Conservation (phyloP, 2,888 invertebrate species). For the Tachina lurida region DNA sequence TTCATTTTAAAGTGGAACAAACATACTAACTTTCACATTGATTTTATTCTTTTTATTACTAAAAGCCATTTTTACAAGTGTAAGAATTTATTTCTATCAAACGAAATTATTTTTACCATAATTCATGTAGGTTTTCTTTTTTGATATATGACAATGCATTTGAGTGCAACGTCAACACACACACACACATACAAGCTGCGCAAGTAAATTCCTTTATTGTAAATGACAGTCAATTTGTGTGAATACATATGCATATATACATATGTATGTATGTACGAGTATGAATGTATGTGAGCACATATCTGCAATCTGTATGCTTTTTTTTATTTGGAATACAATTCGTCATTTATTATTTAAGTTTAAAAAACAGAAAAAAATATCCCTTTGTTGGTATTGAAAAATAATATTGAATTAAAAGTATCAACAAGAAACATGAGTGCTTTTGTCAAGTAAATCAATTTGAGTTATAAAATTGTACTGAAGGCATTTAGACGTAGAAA, state of each 20-base stretch:
- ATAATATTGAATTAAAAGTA: conserved; percentile 31
- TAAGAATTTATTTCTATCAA: conserved; percentile 20
- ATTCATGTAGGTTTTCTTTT: conserved; percentile 3
- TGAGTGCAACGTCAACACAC: conserved; percentile 15
- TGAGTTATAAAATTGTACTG: background rate
- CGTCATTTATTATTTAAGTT: conserved; percentile 20
- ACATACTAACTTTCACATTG: background rate
- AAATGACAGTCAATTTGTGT: conserved; percentile 31
- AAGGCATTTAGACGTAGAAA: background rate
- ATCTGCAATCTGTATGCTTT: background rate
- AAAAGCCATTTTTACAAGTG: conserved; percentile 9
- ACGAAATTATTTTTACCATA: conserved; percentile 43
- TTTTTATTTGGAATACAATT: conserved; percentile 28
- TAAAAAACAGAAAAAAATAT: conserved; percentile 12
- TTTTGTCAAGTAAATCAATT: conserved; percentile 18
- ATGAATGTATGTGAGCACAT: background rate
- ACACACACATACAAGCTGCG: background rate
- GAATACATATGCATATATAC: background rate
- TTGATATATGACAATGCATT: conserved; percentile 36
- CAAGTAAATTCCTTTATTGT: conserved; percentile 28
- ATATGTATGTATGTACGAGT: background rate
- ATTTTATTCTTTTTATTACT: background rate
- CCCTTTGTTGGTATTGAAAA: conserved; percentile 24
- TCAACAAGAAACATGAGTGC: background rate
- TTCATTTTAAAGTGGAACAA: too few species aligned